Percentiles rank a stretch among this genome's conserved stretches.
phyloP scores from a whole-genome alignment of 1,140 invertebrate genomes.

The Trypoxylus dichotomus region DNA sequence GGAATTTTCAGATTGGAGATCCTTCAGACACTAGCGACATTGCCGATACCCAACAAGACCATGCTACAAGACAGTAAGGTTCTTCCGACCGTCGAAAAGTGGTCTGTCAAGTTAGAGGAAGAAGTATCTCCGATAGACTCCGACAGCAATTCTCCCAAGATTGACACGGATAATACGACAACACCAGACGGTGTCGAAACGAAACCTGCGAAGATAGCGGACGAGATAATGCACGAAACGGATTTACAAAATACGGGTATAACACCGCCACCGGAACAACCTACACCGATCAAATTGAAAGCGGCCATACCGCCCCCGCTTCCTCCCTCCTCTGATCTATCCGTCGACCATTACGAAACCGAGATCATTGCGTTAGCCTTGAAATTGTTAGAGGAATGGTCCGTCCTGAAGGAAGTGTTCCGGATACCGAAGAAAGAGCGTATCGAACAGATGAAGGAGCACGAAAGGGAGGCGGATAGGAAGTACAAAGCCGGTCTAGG shows the following conservation, averaged over 20 bases:
- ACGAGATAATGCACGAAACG: constrained; percentile 37
- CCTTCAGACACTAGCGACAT: constrained; percentile 74
- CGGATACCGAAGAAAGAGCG: constrained; percentile 94
- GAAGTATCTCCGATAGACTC: constrained; percentile 55
- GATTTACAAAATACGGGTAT: constrained; percentile 33
- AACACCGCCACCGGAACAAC: constrained; percentile 9
- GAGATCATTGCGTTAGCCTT: constrained; percentile 63
- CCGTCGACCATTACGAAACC: constrained; percentile 38
- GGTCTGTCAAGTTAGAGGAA: constrained; percentile 60
- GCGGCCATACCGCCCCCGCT: not conserved
- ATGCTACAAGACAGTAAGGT: constrained; percentile 92
- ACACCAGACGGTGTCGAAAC: constrained; percentile 27
- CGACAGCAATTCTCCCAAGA: constrained; percentile 49
- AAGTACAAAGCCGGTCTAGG: constrained; percentile 53
- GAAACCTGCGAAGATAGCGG: constrained; percentile 35
- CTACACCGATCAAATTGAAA: constrained; percentile 23
- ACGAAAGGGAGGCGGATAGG: constrained; percentile 80
- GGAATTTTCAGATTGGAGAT: constrained; percentile 66
- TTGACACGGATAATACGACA: constrained; percentile 34
- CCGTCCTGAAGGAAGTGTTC: constrained; percentile 82
- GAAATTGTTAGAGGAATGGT: constrained; percentile 74
- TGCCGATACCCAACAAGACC: constrained; percentile 92
- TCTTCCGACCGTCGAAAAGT: constrained; percentile 77
- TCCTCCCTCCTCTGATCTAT: constrained; percentile 1
- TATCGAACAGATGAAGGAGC: constrained; percentile 90